Evolutionary conservation across 2,113 vertebrate genomes (phyloP).

Genomic region (Toxotes chatareus): DNA sequence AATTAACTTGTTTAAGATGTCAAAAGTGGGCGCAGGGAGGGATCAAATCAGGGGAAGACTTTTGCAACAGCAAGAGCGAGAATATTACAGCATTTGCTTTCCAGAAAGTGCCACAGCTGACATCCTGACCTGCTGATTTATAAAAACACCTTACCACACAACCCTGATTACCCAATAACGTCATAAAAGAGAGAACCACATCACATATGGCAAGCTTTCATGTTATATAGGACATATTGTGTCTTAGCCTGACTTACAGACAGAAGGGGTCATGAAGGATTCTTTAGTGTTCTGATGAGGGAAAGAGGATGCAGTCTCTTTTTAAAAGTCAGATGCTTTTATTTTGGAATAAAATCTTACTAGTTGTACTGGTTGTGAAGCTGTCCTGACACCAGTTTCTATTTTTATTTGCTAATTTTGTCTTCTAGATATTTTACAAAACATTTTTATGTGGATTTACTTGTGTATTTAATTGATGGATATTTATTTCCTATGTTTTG

Average conservation of each 20-base stretch:
- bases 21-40: background rate
- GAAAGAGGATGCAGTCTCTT: too few relatives aligned
- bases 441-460: too few relatives aligned
- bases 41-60: background rate
- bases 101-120: conserved; percentile 42
- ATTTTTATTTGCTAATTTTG: too few relatives aligned
- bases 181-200: background rate
- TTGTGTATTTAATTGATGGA: too few relatives aligned
- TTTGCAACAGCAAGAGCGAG: conserved; percentile 30
- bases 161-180: conserved; percentile 10
- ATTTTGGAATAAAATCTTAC: background rate
- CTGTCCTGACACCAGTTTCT: too few relatives aligned
- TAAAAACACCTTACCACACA: conserved; percentile 35
- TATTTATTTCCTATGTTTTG: too few relatives aligned
- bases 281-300: too few relatives aligned
- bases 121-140: conserved; percentile 18
- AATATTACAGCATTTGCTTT: conserved; percentile 41
- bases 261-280: background rate
- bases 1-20: background rate
- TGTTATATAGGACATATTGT: background rate
- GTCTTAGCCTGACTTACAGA: background rate
- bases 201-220: background rate
- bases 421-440: too few relatives aligned
- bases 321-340: background rate
- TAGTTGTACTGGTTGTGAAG: too few relatives aligned